A percentile compares a stretch with the other conserved stretches of the same genome.
These are phyloP conservation scores for Orthosia cruda DNA, from an alignment of 2,888 invertebrate genomes.

Conservation along the genomic window DNA sequence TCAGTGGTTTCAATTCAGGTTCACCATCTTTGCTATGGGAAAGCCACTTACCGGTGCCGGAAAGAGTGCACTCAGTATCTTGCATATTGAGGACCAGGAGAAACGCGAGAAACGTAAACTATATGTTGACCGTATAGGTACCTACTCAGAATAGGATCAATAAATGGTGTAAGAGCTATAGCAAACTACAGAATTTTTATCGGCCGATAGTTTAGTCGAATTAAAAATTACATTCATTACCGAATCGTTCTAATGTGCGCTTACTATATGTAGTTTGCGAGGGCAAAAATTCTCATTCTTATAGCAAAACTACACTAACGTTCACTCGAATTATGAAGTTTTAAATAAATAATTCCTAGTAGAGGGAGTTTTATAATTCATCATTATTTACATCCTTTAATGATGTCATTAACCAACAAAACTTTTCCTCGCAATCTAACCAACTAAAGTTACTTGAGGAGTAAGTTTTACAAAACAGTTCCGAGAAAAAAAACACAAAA, in stretches of 20 bases:
- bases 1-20: neutral
- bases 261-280: no score
- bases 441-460: neutral
- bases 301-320: neutral
- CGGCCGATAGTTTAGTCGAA: no score
- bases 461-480: neutral
- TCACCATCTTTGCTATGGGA: no score
- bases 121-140: neutral
- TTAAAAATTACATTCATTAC: no score
- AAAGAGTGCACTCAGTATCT: slow-evolving; percentile 7
- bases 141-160: no score
- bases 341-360: neutral
- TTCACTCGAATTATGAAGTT: neutral
- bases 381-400: neutral
- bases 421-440: slow-evolving; percentile 1
- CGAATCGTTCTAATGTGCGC: no score
- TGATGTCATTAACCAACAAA: neutral
- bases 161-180: no score
- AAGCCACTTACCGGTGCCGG: slow-evolving; percentile 19
- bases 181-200: no score
- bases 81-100: neutral
- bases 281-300: no score
- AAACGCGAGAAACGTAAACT: no score
- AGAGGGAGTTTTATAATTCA: no score
- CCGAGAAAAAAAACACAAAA: slow-evolving; percentile 19